Percentiles rank a stretch among this genome's conserved stretches.
phyloP scores from a whole-genome alignment of 2,113 vertebrate genomes.

The Arvicanthis niloticus region DNA sequence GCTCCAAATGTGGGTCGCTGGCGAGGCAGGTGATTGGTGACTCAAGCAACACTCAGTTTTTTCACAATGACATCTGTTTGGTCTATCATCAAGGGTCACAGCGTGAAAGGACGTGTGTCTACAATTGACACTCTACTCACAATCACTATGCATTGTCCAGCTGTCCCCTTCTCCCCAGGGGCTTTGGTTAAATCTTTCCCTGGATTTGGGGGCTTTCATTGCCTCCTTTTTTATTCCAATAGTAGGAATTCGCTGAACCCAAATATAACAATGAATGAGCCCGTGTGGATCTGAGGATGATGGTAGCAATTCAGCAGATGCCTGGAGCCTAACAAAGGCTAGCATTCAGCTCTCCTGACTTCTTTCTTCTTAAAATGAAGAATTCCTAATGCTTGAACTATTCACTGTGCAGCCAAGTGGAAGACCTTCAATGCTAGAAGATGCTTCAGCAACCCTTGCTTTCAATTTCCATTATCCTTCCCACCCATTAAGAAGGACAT shows the following conservation, averaged over 20 bases:
- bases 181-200: slow-evolving; percentile 43
- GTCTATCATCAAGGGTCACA: not conserved
- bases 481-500: not conserved
- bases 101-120: not conserved
- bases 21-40: not conserved
- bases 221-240: slow-evolving; percentile 32
- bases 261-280: slow-evolving; percentile 32
- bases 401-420: not conserved
- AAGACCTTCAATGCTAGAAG: slow-evolving; percentile 45
- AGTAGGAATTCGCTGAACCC: slow-evolving; percentile 42
- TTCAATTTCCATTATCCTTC: slow-evolving; percentile 47
- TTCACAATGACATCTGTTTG: not conserved
- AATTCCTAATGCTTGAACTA: not conserved
- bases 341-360: not conserved
- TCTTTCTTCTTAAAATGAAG: slow-evolving; percentile 46
- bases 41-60: not conserved
- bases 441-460: slow-evolving; percentile 60
- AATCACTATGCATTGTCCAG: not conserved
- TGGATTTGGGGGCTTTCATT: slow-evolving; percentile 33
- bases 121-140: not conserved
- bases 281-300: slow-evolving; percentile 26
- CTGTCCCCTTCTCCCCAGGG: not conserved
- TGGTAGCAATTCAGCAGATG: slow-evolving; percentile 29
- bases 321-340: slow-evolving; percentile 6
- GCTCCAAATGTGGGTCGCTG: not conserved